Percentiles rank a stretch among this genome's conserved stretches.
Evolutionary conservation across 92 coral and sea anemone species (phyloP).

Genomic region (Montipora capitata): DNA sequence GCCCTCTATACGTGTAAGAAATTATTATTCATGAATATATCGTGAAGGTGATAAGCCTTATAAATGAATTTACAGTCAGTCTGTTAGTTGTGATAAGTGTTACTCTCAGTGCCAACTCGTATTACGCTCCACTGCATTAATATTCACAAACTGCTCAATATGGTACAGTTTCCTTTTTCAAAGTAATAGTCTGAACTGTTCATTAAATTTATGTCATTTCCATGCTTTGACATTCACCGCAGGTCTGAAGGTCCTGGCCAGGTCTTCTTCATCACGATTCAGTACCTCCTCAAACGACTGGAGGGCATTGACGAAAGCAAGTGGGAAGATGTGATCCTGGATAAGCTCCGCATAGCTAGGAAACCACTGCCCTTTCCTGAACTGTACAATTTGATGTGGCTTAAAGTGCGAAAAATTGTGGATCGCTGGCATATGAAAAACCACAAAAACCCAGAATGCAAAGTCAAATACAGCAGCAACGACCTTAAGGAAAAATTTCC

Average conservation of each 20-base stretch:
- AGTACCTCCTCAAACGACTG: constrained; percentile 58
- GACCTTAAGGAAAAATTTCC: constrained; percentile 63
- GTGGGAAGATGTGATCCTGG: constrained; percentile 56
- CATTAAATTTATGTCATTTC: too few relatives aligned
- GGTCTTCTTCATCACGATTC: constrained; percentile 56
- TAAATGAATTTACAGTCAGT: too few relatives aligned
- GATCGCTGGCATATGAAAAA: constrained; percentile 73
- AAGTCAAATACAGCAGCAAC: constrained; percentile 45
- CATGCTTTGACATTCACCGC: background rate
- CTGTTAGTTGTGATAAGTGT: too few relatives aligned
- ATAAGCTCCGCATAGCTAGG: constrained; percentile 51
- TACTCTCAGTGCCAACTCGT: too few relatives aligned
- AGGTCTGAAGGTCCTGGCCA: constrained; percentile 33
- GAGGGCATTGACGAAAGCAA: constrained; percentile 49
- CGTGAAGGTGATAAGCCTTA: background rate
- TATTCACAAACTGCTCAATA: too few relatives aligned
- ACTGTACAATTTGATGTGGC: constrained; percentile 70
- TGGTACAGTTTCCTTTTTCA: too few relatives aligned
- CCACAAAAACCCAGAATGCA: constrained; percentile 62
- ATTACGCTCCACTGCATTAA: too few relatives aligned
- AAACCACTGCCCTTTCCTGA: constrained; percentile 61
- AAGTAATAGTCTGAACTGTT: too few relatives aligned
- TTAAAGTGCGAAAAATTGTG: constrained; percentile 59
- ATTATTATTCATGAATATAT: background rate
- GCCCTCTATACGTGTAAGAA: constrained; percentile 54